A percentile compares a stretch with the other conserved stretches of the same genome.
phyloP scores from a whole-genome alignment of 1,140 invertebrate genomes.

The Diorhabda sublineata region DNA sequence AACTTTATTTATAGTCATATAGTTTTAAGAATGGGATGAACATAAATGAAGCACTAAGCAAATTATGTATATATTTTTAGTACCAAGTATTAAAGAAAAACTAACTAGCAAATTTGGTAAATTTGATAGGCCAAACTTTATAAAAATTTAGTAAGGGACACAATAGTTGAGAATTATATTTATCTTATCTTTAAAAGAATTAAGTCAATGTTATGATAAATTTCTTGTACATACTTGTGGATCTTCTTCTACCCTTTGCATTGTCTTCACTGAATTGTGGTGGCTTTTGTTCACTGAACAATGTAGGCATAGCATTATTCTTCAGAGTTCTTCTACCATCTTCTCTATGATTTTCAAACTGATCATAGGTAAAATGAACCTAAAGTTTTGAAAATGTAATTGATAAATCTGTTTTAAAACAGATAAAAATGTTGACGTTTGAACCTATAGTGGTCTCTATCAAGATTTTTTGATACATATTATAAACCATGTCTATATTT shows the following conservation, averaged over 20 bases:
- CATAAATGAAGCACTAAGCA: too few relatives aligned
- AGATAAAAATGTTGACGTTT: not conserved
- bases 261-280: not conserved
- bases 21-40: too few relatives aligned
- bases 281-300: not conserved
- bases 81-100: too few relatives aligned
- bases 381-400: not conserved
- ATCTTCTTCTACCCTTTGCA: too few relatives aligned
- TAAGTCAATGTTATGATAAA: not conserved
- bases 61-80: too few relatives aligned
- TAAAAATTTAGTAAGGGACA: too few relatives aligned
- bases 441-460: not conserved
- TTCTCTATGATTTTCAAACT: conserved; percentile 6
- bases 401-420: not conserved
- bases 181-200: not conserved
- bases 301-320: not conserved
- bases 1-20: too few relatives aligned
- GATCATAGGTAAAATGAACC: conserved; percentile 5
- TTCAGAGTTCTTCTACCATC: not conserved
- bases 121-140: too few relatives aligned
- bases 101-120: too few relatives aligned
- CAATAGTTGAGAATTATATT: not conserved
- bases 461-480: not conserved
- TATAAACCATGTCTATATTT: not conserved
- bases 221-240: not conserved